Evolutionary conservation across 2,797 vertebrate species (phyloP).

Genomic region (Bucorvus abyssinicus): DNA sequence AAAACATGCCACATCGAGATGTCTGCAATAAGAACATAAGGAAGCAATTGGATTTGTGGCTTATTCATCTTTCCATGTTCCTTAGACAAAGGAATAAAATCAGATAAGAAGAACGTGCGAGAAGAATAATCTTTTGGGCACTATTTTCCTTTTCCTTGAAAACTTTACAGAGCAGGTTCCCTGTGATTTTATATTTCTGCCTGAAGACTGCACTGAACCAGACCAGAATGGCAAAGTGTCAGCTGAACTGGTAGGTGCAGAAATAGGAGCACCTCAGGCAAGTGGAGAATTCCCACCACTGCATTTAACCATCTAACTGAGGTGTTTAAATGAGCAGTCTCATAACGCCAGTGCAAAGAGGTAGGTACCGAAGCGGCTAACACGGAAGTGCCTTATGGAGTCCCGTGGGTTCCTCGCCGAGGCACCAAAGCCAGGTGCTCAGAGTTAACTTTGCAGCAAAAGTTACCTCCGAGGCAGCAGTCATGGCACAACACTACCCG

Average conservation of each 20-base stretch:
- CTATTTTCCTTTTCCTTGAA: neutral
- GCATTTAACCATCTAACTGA: neutral
- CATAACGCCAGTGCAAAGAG: neutral
- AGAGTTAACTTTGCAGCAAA: neutral
- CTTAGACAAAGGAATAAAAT: constrained; percentile 3
- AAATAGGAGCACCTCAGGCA: neutral
- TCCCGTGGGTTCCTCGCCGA: neutral
- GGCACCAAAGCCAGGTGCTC: neutral
- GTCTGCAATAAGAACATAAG: neutral
- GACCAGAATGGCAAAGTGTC: neutral
- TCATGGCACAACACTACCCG: neutral
- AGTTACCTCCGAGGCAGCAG: neutral
- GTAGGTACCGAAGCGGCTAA: neutral
- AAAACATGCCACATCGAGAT: neutral
- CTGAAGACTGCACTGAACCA: neutral
- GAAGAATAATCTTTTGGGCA: neutral
- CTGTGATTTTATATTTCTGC: neutral
- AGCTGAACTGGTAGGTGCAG: neutral
- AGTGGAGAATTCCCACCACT: neutral
- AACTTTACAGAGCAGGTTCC: neutral
- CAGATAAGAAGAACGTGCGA: neutral
- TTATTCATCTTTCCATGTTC: neutral
- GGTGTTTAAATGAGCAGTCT: neutral
- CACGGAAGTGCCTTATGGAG: neutral
- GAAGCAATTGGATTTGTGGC: neutral